Conservation (phyloP, 1,140 invertebrate species). For the Euwallacea fornicatus region DNA sequence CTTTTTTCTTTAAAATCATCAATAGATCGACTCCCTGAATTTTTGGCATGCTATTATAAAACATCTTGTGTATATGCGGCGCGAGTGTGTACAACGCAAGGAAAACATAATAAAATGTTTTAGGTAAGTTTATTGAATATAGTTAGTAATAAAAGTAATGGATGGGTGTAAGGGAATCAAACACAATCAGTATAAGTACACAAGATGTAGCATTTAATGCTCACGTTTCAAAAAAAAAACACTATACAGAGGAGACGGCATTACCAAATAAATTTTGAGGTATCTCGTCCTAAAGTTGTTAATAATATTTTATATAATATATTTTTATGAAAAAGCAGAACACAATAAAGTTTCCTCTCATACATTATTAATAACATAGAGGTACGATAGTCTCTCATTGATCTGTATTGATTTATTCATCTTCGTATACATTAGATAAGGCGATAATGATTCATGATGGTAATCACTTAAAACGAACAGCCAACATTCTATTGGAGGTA, state of each 20-base stretch:
- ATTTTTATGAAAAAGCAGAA: conserved; percentile 55
- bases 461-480: conserved; percentile 57
- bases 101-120: too few species aligned
- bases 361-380: conserved; percentile 53
- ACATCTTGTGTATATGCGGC: too few species aligned
- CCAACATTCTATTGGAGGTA: conserved; percentile 53
- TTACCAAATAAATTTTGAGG: conserved; percentile 54
- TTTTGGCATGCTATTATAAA: too few species aligned
- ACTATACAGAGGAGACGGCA: conserved; percentile 63
- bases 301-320: conserved; percentile 52
- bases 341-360: conserved; percentile 55
- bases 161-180: conserved; percentile 47
- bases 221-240: conserved; percentile 67
- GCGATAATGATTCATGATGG: conserved; percentile 55
- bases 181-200: conserved; percentile 59
- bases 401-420: conserved; percentile 54
- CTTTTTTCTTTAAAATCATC: too few species aligned
- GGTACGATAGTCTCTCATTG: conserved; percentile 54
- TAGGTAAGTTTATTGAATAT: too few species aligned
- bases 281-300: conserved; percentile 53
- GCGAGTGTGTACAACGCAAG: too few species aligned
- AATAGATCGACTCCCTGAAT: too few species aligned
- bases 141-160: too few species aligned
- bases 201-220: conserved; percentile 68
- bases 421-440: conserved; percentile 57